These are phyloP conservation scores for Leptarthrus brevirostris DNA, from an alignment of 2,888 invertebrate genomes.

Conservation along the genomic window DNA sequence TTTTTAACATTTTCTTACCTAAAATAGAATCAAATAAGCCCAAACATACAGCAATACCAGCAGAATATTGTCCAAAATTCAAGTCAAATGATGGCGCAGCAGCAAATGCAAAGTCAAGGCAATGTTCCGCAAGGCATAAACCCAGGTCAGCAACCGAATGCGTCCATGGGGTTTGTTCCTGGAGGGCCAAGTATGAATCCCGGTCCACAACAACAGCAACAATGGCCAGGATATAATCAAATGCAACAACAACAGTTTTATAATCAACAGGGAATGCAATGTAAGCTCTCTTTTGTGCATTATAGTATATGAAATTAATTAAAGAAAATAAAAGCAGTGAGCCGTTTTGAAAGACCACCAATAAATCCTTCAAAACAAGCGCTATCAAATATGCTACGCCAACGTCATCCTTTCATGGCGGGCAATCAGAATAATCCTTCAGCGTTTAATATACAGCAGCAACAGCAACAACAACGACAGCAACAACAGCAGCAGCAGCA, in stretches of 20 bases:
- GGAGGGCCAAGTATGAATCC: conserved; percentile 66
- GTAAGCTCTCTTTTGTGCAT: conserved; percentile 60
- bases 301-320: no score
- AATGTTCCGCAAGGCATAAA: conserved; percentile 62
- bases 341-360: conserved; percentile 66
- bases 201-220: conserved; percentile 65
- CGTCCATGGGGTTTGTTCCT: conserved; percentile 64
- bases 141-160: conserved; percentile 60
- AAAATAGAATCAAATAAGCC: conserved; percentile 59
- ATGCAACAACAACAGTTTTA: conserved; percentile 62
- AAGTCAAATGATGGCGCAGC: conserved; percentile 66
- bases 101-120: conserved; percentile 62
- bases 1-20: conserved; percentile 38
- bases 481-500: conserved; percentile 58
- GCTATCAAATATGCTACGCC: conserved; percentile 84
- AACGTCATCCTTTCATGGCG: conserved; percentile 72
- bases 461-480: conserved; percentile 57
- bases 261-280: conserved; percentile 64
- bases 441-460: conserved; percentile 61
- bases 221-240: conserved; percentile 65
- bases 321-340: conserved; percentile 62
- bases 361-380: conserved; percentile 86
- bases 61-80: conserved; percentile 68
- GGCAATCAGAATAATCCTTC: conserved; percentile 64
- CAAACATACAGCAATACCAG: conserved; percentile 67